Base-by-base conservation (phyloP, 1,140 invertebrate species). In the Diorhabda elongata region DNA sequence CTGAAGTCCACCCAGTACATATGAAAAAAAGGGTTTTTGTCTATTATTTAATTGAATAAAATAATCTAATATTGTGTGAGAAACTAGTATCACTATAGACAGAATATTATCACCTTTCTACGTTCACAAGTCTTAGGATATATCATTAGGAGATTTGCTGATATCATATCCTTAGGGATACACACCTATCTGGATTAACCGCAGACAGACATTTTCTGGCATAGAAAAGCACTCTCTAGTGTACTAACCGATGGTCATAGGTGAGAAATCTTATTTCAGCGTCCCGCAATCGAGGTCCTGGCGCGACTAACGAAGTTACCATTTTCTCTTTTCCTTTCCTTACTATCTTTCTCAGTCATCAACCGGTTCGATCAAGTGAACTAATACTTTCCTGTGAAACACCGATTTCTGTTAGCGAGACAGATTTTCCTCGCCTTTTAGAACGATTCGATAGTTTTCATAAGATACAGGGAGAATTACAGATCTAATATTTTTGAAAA, bases 191-290 rank as follows among this genome's bases (percentile, higher is more conserved):
- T 26, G 26, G 26, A 61, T 61, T 44, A 44, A 60, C 56, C 47
- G 67, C 69, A 62, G 58, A 57, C 67, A 62, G 61, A 44, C 65
- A 59, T 62, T 61, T 58, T 67, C 45, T 11, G 58, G 58, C 52
- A 67, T 45, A 57, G 69, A 64, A 67, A 67, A 70, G 45, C 56
- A 61, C 65, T 67, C 64, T 61, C 62, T 61, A 56, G 63, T 62
- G 69, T 61, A 26, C 69, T 69, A 60, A 68, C 52, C 65, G 71
- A 64, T 64, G 72, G 72, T 71, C 72, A 71, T 73, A 73, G 72
- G 70, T 73, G 72, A 73, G 69, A 73, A 73, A 73, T 73, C 72
- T 73, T 73, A 73, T 73, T 73, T 73, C 72, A 69, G 66, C 70
- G 60, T 56, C 42, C 58, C 69, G 72, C 71, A 73, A 73, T 73